Conservation (phyloP, 2,888 invertebrate genomes). For the Leucophenga maculata region DNA sequence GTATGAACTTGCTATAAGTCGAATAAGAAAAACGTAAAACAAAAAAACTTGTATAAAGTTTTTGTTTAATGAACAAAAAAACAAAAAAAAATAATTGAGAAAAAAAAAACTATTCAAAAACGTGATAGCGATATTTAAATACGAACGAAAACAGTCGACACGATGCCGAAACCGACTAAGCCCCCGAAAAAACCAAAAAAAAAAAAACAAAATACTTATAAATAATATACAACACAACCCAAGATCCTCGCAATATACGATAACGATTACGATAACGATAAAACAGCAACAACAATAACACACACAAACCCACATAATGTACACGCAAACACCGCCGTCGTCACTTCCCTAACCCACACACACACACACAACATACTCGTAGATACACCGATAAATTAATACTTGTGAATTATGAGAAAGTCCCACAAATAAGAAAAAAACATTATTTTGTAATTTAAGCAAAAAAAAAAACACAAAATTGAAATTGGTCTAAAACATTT, state of each 20-base stretch:
- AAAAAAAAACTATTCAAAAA: constrained; percentile 50
- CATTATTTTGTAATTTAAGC: constrained; percentile 52
- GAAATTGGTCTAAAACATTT: neutral
- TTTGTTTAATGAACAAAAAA: constrained; percentile 35
- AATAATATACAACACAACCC: constrained; percentile 5
- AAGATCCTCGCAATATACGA: constrained; percentile 19
- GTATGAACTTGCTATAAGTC: neutral
- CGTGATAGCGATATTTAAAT: constrained; percentile 55
- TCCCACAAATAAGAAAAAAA: constrained; percentile 37
- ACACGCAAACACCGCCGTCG: neutral
- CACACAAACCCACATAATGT: neutral
- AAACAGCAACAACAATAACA: neutral
- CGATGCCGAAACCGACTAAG: constrained; percentile 30
- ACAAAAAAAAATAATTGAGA: constrained; percentile 35
- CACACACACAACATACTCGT: constrained; percentile 12
- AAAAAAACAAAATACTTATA: constrained; percentile 19
- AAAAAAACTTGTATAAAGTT: constrained; percentile 40
- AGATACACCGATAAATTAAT: neutral
- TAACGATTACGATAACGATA: constrained; percentile 11
- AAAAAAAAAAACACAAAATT: constrained; percentile 37
- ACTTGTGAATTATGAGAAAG: constrained; percentile 39
- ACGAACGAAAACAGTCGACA: constrained; percentile 21
- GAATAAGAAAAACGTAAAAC: constrained; percentile 21
- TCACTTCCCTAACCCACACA: neutral
- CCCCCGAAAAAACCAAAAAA: constrained; percentile 36